A percentile compares a stretch with the other conserved stretches of the same genome.
Evolutionary conservation across 2,888 invertebrate species (phyloP).

Genomic region (Apamea sordens): DNA sequence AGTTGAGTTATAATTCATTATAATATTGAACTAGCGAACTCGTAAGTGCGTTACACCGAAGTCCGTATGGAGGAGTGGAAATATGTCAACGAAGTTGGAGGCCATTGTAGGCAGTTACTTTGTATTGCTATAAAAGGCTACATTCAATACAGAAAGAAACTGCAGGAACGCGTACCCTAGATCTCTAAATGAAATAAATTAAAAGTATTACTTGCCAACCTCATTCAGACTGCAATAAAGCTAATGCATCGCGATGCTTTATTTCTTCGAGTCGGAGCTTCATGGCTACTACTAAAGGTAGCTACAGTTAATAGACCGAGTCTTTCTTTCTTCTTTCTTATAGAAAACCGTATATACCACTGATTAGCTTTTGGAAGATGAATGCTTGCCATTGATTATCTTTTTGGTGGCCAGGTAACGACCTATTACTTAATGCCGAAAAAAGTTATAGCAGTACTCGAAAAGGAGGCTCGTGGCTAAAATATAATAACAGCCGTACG

Average conservation of each 20-base stretch:
- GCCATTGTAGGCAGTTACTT: too few relatives aligned
- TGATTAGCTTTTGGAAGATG: background rate
- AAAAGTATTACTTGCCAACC: constrained; percentile 12
- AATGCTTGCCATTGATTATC: background rate
- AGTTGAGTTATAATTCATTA: too few relatives aligned
- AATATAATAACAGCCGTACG: background rate
- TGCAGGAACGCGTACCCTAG: constrained; percentile 4
- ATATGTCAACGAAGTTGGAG: too few relatives aligned
- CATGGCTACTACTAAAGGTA: background rate
- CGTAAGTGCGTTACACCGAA: too few relatives aligned
- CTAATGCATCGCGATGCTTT: constrained; percentile 24
- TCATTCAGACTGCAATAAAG: constrained; percentile 21
- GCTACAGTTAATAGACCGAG: background rate
- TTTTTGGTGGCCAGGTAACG: too few relatives aligned
- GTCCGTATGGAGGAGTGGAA: too few relatives aligned
- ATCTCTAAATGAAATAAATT: constrained; percentile 21
- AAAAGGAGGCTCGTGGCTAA: too few relatives aligned
- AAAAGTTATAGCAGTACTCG: too few relatives aligned
- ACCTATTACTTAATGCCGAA: too few relatives aligned
- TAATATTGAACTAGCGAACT: too few relatives aligned
- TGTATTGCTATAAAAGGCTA: too few relatives aligned
- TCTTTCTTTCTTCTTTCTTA: background rate
- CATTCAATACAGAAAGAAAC: background rate
- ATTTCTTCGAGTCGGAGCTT: constrained; percentile 4
- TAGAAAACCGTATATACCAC: background rate